Evolutionary conservation across 2,888 invertebrate genomes (phyloP), one percentile per base, ranked within the genome.

Genomic region (Cosmorhoe ocellata): DNA sequence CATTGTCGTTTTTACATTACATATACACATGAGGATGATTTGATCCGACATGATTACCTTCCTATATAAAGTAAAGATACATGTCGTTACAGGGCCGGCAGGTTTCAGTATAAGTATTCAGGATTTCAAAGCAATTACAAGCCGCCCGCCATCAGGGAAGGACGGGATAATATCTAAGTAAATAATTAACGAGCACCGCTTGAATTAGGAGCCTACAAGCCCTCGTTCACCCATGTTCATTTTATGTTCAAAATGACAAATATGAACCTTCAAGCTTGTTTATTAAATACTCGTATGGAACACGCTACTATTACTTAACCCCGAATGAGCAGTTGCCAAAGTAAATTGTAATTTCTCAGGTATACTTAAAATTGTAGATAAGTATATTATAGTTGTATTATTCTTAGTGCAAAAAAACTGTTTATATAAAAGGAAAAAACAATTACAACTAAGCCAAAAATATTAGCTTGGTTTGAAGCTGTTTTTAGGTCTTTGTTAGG

Each of bases 151-250:
- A 64, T 65, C 63, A 65, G 52, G 53, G 62, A 65, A 71, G 71
- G 67, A 68, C 61, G 69, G 73, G 71, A 18, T 73, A 75, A 66
- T 76, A 73, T 77, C 72, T 74, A 67, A 76, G 71, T 79, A 77
- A 80, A 82, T 81, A 79, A 81, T 81, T 81, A 81, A 80, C 74
- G 77, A 79, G 75, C 67, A 63, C 59, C 62, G 69, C 71, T 71
- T 72, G 72, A 73, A 77, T 79, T 74, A 75, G 74, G 74, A 71
- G 67, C 64, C 61, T 61, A 58, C 63, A 59, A 65, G 65, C 56
- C 65, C 65, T 63, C 65, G 63, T 64, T 63, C 65, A 67, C 74
- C 74, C 67, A 58, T 58, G 67, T 66, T 69, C 61, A 64, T 74
- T 71, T 73, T 71, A 69, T 69, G 75, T 72, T 73, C 74, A 74